Evolutionary conservation across 2,797 vertebrate genomes (phyloP).

Genomic region (Iguana delicatissima): DNA sequence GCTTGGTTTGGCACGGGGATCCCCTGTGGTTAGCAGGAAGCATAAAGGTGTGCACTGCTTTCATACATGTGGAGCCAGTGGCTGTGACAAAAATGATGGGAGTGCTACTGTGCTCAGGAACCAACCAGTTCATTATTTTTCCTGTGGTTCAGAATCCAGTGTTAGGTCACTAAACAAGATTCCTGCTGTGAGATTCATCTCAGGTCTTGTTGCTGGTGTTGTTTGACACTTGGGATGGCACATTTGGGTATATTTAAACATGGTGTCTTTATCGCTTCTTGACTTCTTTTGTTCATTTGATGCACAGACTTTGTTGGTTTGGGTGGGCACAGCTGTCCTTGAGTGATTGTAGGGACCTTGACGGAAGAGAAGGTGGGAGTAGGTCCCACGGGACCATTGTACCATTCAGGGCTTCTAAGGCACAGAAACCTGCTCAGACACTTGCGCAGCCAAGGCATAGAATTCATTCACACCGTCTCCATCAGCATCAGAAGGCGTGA

Average conservation of each 20-base stretch:
- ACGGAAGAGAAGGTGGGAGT: background rate
- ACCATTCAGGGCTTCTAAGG: background rate
- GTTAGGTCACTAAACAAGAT: background rate
- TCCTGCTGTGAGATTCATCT: background rate
- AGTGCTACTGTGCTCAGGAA: no score
- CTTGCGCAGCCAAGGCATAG: background rate
- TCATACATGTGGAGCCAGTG: background rate
- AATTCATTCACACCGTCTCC: background rate
- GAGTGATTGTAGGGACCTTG: background rate
- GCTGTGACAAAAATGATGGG: no score
- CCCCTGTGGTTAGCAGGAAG: accelerated
- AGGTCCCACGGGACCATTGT: no score
- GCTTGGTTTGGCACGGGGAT: background rate
- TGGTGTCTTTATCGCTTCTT: no score
- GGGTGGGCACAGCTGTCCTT: no score
- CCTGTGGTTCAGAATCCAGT: background rate
- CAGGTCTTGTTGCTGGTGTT: no score
- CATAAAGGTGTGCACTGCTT: no score
- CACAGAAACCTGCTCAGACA: no score
- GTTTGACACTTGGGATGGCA: no score
- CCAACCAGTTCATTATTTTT: background rate
- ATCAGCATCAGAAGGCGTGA: background rate
- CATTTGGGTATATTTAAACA: background rate
- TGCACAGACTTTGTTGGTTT: background rate
- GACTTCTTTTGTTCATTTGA: no score